Conservation (phyloP, 2,888 invertebrate genomes). For the Euplexia lucipara region DNA sequence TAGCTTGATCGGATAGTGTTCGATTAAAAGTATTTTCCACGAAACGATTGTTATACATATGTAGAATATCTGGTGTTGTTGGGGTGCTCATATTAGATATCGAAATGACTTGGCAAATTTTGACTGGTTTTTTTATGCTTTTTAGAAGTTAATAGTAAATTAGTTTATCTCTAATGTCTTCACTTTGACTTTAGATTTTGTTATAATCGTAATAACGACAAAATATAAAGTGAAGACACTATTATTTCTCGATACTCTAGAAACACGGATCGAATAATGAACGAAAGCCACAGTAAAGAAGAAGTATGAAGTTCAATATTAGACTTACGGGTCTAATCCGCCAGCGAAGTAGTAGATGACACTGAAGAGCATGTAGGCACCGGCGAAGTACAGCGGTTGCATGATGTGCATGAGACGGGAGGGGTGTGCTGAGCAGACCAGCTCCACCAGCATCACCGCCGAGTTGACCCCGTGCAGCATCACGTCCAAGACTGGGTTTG, state of each 20-base stretch:
- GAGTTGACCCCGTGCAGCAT: constrained; percentile 93
- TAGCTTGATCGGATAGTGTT: not conserved
- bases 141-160: no score
- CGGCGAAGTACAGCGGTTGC: constrained; percentile 93
- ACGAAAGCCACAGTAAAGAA: not conserved
- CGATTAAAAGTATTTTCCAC: no score
- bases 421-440: constrained; percentile 94
- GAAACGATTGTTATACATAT: no score
- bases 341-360: constrained; percentile 94
- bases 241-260: not conserved
- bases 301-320: constrained; percentile 36
- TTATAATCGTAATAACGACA: no score
- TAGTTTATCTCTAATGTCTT: no score
- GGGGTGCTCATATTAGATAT: not conserved
- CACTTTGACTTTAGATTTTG: no score
- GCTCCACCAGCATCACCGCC: constrained; percentile 93
- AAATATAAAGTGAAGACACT: no score
- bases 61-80: not conserved
- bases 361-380: constrained; percentile 93
- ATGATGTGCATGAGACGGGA: constrained; percentile 91
- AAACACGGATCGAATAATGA: not conserved
- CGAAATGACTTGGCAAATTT: no score
- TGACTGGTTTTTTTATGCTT: no score
- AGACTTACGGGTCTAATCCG: constrained; percentile 93
- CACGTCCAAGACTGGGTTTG: constrained; percentile 83